Base-by-base conservation (phyloP, 2,113 vertebrate genomes). In the Thunnus maccoyii region DNA sequence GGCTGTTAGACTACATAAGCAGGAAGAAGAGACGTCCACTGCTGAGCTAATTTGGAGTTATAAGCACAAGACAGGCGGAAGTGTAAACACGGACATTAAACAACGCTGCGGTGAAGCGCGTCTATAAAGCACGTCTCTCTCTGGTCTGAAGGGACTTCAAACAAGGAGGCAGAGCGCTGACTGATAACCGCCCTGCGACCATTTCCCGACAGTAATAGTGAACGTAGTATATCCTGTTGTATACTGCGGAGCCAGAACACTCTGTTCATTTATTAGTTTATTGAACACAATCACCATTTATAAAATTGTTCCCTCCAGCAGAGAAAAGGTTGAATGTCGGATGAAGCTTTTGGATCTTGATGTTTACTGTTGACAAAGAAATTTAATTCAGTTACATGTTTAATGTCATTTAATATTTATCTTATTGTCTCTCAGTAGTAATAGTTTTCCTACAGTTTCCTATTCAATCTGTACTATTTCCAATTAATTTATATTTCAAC, bases 161-260 rank as follows among this genome's bases (percentile, higher is more conserved):
- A 78, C 78, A 78, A 22, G 17, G 13, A 58, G 77, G 27, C 27
- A 30, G 3, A 30, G 4, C 3, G 27, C 13, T 4, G 11, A 57
- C 58, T 57, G 78, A 86, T 91, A 70, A 80, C 55, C 4, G 9
- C 14, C 10, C 18, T 32, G 7, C 3, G 47, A 57, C 47, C 5
- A 22, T 63, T 81, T 90, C 83, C 90, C 77, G 77, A 41, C 67
- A 52, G n/a, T 84, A 79, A 82, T 74, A 72, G 81, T 15, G 50
- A 70, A 25, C 9, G 36, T 41, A 2, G 36, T 41, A 9, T 4
- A 32, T 54, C 44, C 52, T 56, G 55, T 2, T 22, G 22, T 52
- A 1, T n/a, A 30, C 25, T 54, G 41, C 3, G 6, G 36, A 41
- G 36, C 36, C 22, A 3, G 63, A 1, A 4, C 30, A 36, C 57